A percentile compares a stretch with the other conserved stretches of the same genome.
These are phyloP conservation scores for Sitta europaea DNA, from an alignment of 2,113 vertebrate genomes.

Conservation along the genomic window DNA sequence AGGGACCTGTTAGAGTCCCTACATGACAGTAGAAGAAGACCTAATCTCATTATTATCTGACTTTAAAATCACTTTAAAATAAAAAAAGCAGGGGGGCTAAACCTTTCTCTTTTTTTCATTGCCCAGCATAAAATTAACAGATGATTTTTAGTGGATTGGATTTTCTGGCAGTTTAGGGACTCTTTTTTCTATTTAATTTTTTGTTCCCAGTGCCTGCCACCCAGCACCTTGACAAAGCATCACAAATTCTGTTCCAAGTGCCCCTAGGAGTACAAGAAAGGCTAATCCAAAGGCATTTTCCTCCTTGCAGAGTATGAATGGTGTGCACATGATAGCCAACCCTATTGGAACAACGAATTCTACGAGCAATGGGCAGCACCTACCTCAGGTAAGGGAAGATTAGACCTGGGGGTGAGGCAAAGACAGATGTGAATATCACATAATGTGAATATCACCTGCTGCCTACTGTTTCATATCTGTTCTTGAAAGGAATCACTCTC, in stretches of 20 bases:
- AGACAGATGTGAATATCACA: not conserved
- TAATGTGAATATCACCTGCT: not conserved
- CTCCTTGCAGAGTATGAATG: conserved; percentile 75
- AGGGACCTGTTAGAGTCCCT: not conserved
- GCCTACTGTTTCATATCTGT: not conserved
- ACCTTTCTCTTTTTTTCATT: not conserved
- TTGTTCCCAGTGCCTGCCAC: not conserved
- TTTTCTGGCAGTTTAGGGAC: not conserved
- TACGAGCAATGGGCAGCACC: conserved; percentile 76
- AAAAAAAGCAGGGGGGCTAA: not conserved
- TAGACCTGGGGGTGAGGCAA: not conserved
- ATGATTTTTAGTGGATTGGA: not conserved
- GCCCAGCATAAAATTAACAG: not conserved
- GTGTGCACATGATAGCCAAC: conserved; percentile 69
- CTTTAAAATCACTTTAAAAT: not conserved
- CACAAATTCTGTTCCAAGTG: not conserved
- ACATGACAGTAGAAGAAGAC: not conserved
- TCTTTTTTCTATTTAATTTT: not conserved
- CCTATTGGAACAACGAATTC: conserved; percentile 53
- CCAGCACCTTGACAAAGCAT: not conserved
- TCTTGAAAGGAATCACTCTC: not conserved
- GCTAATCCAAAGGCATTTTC: conserved; percentile 20
- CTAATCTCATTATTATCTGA: not conserved
- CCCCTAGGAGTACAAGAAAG: not conserved
- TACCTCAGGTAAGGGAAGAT: conserved; percentile 76